Evolutionary conservation across 2,888 invertebrate species (phyloP).

Genomic region (Lottia gigantea): DNA sequence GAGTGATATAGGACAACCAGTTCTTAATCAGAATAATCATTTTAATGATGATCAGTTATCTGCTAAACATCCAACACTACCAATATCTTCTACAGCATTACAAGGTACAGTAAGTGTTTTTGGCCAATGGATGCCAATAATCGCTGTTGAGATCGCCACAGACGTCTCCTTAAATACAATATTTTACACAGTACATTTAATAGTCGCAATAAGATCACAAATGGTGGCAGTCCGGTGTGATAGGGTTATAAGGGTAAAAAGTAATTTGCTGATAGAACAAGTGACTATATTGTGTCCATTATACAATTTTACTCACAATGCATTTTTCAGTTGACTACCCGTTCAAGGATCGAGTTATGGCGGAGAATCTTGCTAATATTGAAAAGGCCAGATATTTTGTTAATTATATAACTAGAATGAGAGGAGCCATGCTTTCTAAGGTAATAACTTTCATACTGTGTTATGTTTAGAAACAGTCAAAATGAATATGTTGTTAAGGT

Average conservation of each 20-base stretch:
- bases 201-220: too few species aligned
- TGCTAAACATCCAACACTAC: slow-evolving; percentile 14
- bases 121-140: too few species aligned
- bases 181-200: too few species aligned
- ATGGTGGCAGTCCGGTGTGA: too few species aligned
- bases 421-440: not conserved
- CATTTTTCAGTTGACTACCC: slow-evolving; percentile 29
- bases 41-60: slow-evolving; percentile 7
- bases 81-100: slow-evolving; percentile 17
- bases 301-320: not conserved
- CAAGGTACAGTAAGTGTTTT: slow-evolving; percentile 16
- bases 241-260: too few species aligned
- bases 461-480: too few species aligned
- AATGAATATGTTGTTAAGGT: too few species aligned
- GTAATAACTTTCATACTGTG: not conserved
- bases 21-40: slow-evolving; percentile 16
- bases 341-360: slow-evolving; percentile 29
- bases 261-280: too few species aligned
- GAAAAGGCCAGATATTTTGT: not conserved
- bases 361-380: slow-evolving; percentile 10
- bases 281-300: too few species aligned
- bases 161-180: too few species aligned
- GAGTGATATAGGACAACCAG: not conserved
- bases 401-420: slow-evolving; percentile 13
- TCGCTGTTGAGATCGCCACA: too few species aligned